Conservation (phyloP, 1,140 invertebrate species). For the Zaprionus davidi region DNA sequence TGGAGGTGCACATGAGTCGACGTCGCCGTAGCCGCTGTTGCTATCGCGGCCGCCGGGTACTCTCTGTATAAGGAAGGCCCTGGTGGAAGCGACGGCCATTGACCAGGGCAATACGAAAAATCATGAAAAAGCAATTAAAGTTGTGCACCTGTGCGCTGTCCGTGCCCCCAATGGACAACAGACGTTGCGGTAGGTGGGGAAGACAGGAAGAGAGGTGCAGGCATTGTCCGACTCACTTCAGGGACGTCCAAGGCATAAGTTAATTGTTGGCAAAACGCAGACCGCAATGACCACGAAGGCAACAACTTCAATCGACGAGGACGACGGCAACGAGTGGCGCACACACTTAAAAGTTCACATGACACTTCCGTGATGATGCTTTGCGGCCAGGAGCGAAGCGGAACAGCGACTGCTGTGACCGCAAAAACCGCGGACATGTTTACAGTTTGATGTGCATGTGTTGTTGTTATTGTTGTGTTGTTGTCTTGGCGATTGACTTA, state of each 20-base stretch:
- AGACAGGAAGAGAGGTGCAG: neutral
- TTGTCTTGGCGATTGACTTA: conserved; percentile 58
- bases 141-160: conserved; percentile 53
- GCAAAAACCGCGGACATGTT: conserved; percentile 62
- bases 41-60: conserved; percentile 5
- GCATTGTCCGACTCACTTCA: conserved; percentile 46
- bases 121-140: conserved; percentile 78
- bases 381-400: conserved; percentile 22
- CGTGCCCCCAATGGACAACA: neutral
- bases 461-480: conserved; percentile 24
- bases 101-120: conserved; percentile 63
- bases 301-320: conserved; percentile 22
- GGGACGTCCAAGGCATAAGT: conserved; percentile 56
- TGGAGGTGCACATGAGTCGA: conserved; percentile 52
- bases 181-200: neutral
- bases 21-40: conserved; percentile 23
- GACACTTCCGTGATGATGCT: conserved; percentile 53
- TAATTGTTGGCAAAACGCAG: conserved; percentile 69
- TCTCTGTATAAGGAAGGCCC: conserved; percentile 1
- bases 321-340: conserved; percentile 15
- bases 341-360: conserved; percentile 46
- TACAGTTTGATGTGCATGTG: conserved; percentile 40
- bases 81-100: conserved; percentile 20
- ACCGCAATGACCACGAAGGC: conserved; percentile 64
- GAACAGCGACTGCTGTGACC: conserved; percentile 35